Conservation (phyloP, 2,888 invertebrate species). For the Nebria salina region DNA sequence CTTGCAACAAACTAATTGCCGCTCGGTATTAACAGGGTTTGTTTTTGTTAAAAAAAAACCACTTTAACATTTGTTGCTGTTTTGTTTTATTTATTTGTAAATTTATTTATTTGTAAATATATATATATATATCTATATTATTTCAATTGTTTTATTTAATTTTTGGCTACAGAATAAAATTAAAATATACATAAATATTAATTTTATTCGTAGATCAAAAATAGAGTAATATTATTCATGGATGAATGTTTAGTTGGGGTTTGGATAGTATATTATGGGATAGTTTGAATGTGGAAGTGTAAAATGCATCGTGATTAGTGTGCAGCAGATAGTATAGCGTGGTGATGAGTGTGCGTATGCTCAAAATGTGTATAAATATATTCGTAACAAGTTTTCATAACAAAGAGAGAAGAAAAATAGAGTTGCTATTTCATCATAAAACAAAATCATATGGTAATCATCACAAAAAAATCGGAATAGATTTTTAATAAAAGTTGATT, state of each 20-base stretch:
- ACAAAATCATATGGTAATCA: not conserved
- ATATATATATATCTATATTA: no score
- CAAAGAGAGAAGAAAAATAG: conserved; percentile 7
- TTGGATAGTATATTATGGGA: not conserved
- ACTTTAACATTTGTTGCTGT: no score
- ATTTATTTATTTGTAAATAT: no score
- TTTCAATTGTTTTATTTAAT: not conserved
- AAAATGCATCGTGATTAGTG: not conserved
- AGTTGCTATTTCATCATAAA: not conserved
- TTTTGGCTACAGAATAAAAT: not conserved
- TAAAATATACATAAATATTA: not conserved
- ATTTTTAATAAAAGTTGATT: not conserved
- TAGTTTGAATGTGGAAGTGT: not conserved
- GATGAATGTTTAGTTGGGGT: not conserved
- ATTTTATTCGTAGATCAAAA: not conserved
- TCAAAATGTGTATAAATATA: not conserved
- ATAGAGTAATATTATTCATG: not conserved
- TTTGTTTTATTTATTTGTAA: no score
- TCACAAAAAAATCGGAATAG: not conserved
- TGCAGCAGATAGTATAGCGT: not conserved
- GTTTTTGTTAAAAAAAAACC: no score
- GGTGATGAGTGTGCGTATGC: conserved; percentile 3
- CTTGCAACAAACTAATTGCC: no score
- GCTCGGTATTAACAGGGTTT: no score
- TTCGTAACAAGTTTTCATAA: conserved; percentile 9